Conservation (phyloP, 2,797 vertebrate species). For the Alosa sapidissima region DNA sequence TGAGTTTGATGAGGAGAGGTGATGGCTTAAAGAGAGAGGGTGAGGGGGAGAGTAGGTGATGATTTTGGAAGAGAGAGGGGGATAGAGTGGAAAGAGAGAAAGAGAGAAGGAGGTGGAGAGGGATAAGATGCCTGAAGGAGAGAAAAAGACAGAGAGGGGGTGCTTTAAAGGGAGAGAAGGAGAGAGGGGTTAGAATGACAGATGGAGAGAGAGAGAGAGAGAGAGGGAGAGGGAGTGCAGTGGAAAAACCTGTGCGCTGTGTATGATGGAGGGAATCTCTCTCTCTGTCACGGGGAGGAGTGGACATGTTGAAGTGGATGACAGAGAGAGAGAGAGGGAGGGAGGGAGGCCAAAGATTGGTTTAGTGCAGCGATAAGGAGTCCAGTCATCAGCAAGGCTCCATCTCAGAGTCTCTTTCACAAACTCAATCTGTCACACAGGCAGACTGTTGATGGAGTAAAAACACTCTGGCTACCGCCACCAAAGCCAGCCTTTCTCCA, state of each 20-base stretch:
- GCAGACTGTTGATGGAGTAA: not conserved
- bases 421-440: not conserved
- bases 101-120: not conserved
- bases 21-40: not conserved
- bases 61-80: not conserved
- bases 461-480: not conserved
- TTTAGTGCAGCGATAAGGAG: not conserved
- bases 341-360: not conserved
- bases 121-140: not conserved
- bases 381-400: not conserved
- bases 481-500: no score
- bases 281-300: not conserved
- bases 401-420: not conserved
- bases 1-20: not conserved
- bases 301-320: conserved; percentile 1
- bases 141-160: not conserved
- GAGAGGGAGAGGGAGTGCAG: not conserved
- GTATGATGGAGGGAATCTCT: not conserved
- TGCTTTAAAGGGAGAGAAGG: not conserved
- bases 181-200: not conserved
- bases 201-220: not conserved
- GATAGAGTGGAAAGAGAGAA: not conserved
- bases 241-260: not conserved
- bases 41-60: not conserved
- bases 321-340: not conserved